Evolutionary conservation across 53 echinoderm and acorn worm genomes (phyloP).

Genomic region (Antedon mediterranea): DNA sequence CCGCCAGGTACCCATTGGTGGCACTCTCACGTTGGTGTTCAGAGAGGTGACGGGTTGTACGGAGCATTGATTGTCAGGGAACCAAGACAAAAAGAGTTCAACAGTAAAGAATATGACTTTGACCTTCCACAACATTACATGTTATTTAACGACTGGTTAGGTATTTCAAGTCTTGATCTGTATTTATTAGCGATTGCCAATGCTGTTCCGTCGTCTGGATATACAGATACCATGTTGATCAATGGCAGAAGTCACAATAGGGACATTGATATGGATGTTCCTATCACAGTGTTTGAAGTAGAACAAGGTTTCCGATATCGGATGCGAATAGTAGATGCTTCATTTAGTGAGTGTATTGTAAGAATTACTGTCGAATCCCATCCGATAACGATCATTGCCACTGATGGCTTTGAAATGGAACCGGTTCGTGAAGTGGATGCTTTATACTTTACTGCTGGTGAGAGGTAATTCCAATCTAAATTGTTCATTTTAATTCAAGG

Average conservation of each 20-base stretch:
- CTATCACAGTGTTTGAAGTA: conserved; percentile 10
- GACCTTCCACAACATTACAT: conserved; percentile 38
- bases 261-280: background rate
- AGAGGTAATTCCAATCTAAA: background rate
- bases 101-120: conserved; percentile 37
- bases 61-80: background rate
- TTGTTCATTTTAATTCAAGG: background rate
- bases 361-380: conserved; percentile 25
- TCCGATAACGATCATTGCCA: conserved; percentile 29
- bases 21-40: background rate
- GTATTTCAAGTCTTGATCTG: background rate
- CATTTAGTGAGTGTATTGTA: conserved; percentile 1
- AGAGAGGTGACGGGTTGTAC: background rate
- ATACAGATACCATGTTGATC: conserved; percentile 12
- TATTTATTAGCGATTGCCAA: background rate
- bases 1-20: background rate
- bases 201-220: background rate
- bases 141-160: conserved; percentile 38
- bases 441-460: background rate
- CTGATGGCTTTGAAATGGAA: conserved; percentile 22
- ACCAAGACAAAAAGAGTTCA: background rate
- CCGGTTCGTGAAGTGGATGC: conserved; percentile 9
- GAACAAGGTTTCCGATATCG: conserved; percentile 19
- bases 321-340: conserved; percentile 23
- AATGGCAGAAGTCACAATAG: conserved; percentile 31